Evolutionary conservation across 2,888 invertebrate genomes (phyloP).

Genomic region (Mesochorus sp.): DNA sequence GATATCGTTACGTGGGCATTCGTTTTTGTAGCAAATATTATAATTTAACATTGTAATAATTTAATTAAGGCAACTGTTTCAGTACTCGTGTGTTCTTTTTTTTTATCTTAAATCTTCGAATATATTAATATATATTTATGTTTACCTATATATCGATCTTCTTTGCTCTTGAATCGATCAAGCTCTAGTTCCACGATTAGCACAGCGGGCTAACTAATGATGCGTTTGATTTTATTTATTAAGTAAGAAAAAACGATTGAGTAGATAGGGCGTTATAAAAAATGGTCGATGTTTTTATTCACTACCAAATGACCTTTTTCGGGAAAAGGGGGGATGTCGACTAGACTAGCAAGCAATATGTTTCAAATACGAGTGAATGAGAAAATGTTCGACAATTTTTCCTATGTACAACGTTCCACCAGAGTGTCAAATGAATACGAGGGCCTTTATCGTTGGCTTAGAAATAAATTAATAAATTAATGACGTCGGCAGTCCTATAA

Average conservation of each 20-base stretch:
- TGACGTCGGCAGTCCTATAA: constrained; percentile 31
- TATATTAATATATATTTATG: constrained; percentile 67
- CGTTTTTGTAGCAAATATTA: constrained; percentile 45
- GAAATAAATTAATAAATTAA: constrained; percentile 69
- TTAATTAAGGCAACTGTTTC: constrained; percentile 79
- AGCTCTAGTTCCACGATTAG: constrained; percentile 37
- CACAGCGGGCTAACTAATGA: constrained; percentile 32
- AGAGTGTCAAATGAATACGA: constrained; percentile 53
- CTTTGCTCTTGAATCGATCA: constrained; percentile 31
- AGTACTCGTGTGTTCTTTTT: constrained; percentile 67
- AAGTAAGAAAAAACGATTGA: constrained; percentile 26
- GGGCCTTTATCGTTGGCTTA: constrained; percentile 50
- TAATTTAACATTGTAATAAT: constrained; percentile 69
- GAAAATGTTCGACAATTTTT: constrained; percentile 65
- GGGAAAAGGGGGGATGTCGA: constrained; percentile 64
- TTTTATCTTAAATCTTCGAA: constrained; percentile 58
- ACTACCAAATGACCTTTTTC: constrained; percentile 61
- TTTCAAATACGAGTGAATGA: constrained; percentile 62
- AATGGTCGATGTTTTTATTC: constrained; percentile 7
- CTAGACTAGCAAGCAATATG: constrained; percentile 78
- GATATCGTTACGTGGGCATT: neutral
- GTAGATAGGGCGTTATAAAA: constrained; percentile 12
- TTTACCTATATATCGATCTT: constrained; percentile 60
- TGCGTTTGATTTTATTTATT: constrained; percentile 26
- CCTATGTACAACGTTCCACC: constrained; percentile 60